phyloP scores from a whole-genome alignment of 2,797 vertebrate species.

The Melanitta fusca region DNA sequence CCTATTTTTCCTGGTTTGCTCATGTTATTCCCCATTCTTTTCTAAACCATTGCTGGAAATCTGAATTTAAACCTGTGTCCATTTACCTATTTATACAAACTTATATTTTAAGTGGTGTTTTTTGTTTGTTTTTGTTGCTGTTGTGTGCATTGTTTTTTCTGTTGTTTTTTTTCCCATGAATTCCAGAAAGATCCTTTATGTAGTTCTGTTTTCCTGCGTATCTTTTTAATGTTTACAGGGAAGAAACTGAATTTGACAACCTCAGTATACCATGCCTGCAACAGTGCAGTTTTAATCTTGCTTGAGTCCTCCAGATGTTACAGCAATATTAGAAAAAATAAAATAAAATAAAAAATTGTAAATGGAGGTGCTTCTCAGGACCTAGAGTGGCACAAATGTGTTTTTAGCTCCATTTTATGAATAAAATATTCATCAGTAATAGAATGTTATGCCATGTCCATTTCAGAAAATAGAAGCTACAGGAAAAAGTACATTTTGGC shows the following conservation, averaged over 20 bases:
- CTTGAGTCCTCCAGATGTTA: slow-evolving; percentile 10
- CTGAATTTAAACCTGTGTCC: background rate
- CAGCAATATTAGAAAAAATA: background rate
- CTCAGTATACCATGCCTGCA: background rate
- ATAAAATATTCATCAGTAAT: slow-evolving; percentile 64
- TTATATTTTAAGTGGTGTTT: background rate
- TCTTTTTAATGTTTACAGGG: background rate
- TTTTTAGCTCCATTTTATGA: slow-evolving; percentile 55
- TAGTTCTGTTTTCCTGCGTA: background rate
- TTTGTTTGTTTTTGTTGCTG: too few relatives aligned
- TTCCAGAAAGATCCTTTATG: background rate
- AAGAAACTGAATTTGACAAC: background rate
- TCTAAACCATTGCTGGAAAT: slow-evolving; percentile 45
- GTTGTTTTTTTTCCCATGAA: background rate
- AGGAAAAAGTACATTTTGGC: background rate
- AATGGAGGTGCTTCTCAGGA: background rate
- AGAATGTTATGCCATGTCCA: slow-evolving; percentile 6
- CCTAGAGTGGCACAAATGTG: slow-evolving; percentile 9
- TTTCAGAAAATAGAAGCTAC: slow-evolving; percentile 40
- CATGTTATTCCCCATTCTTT: background rate
- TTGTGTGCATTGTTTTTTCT: too few relatives aligned
- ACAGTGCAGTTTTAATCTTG: background rate
- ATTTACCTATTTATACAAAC: background rate
- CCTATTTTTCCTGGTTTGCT: background rate
- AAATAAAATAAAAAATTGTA: background rate